Percentiles rank a stretch among this genome's conserved stretches.
phyloP scores from a whole-genome alignment of 2,888 invertebrate genomes.

The Taenaris catops region DNA sequence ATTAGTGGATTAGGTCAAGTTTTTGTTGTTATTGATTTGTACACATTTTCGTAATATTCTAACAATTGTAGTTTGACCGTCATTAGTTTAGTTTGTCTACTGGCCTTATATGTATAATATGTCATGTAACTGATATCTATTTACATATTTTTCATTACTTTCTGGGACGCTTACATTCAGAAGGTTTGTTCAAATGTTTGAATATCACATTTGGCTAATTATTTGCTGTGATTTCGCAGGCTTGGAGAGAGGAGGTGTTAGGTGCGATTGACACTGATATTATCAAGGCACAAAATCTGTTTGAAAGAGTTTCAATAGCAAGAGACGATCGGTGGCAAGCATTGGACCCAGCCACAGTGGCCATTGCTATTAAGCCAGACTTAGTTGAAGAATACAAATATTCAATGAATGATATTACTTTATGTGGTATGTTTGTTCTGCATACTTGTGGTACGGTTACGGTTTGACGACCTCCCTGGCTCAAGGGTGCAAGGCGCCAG shows the following conservation, averaged over 20 bases:
- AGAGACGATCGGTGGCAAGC: slow-evolving; percentile 40
- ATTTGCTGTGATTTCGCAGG: slow-evolving; percentile 30
- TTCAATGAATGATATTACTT: slow-evolving; percentile 48
- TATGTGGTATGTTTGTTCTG: slow-evolving; percentile 57
- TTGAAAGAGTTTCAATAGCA: slow-evolving; percentile 41
- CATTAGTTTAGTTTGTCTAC: too few species aligned
- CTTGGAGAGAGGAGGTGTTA: slow-evolving; percentile 47
- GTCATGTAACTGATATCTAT: not conserved
- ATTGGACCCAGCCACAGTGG: slow-evolving; percentile 51
- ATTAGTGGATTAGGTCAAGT: too few species aligned
- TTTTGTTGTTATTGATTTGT: too few species aligned
- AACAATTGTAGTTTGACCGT: not conserved
- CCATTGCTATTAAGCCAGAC: slow-evolving; percentile 42
- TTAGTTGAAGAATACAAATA: slow-evolving; percentile 52
- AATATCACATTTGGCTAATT: not conserved
- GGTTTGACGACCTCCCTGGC: not conserved
- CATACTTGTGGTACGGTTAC: too few species aligned
- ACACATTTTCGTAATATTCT: not conserved
- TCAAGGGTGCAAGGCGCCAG: too few species aligned
- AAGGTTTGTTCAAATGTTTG: too few species aligned
- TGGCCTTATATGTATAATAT: not conserved
- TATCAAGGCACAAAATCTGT: slow-evolving; percentile 48
- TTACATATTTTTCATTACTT: too few species aligned
- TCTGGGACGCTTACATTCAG: too few species aligned
- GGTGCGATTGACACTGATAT: slow-evolving; percentile 51